A percentile compares a stretch with the other conserved stretches of the same genome.
phyloP scores from a whole-genome alignment of 2,113 vertebrate genomes.

The Fulmarus glacialis region DNA sequence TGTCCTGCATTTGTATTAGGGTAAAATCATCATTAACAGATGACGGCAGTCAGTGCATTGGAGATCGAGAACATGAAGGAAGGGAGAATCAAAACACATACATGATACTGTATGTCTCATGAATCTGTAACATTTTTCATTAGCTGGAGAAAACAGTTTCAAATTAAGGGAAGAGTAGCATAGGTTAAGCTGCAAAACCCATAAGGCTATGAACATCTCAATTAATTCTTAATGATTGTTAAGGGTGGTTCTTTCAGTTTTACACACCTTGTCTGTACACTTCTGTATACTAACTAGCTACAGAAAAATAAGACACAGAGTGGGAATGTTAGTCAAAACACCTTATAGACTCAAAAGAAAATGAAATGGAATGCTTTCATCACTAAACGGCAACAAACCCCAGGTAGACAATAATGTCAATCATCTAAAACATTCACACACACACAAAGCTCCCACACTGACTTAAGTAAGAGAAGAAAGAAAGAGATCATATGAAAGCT shows the following conservation, averaged over 20 bases:
- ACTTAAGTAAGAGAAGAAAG: background rate
- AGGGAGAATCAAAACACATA: background rate
- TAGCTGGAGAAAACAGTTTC: background rate
- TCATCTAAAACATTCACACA: background rate
- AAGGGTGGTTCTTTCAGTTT: background rate
- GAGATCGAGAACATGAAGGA: background rate
- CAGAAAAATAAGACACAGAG: background rate
- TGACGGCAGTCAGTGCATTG: rapidly evolving
- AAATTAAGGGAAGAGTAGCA: background rate
- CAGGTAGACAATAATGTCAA: background rate
- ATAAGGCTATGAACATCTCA: background rate
- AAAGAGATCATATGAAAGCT: background rate
- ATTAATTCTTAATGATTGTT: background rate
- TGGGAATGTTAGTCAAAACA: background rate
- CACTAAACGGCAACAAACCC: background rate
- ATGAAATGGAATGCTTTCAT: background rate
- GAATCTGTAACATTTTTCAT: background rate
- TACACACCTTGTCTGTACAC: background rate
- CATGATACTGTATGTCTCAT: rapidly evolving
- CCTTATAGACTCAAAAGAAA: background rate
- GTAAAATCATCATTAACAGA: background rate
- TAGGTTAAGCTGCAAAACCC: background rate
- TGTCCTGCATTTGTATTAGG: background rate
- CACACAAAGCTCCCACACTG: background rate
- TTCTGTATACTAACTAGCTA: background rate